These are phyloP conservation scores for Pheucticus melanocephalus DNA, from an alignment of 2,113 vertebrate genomes.

Conservation along the genomic window DNA sequence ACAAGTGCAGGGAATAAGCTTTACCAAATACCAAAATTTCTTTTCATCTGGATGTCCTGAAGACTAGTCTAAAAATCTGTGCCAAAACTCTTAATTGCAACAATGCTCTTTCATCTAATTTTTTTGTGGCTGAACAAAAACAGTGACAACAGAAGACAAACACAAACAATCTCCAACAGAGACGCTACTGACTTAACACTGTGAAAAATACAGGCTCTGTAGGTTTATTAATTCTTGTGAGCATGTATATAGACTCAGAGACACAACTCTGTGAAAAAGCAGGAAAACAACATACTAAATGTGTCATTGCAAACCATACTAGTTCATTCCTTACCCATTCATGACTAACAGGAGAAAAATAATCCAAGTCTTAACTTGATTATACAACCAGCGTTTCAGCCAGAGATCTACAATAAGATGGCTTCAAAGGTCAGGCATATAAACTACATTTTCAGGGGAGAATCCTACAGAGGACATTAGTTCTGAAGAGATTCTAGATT, in stretches of 20 bases:
- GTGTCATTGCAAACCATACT: not conserved
- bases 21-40: not conserved
- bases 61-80: not conserved
- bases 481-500: not conserved
- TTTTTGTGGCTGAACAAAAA: not conserved
- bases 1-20: not conserved
- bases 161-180: not conserved
- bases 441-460: not conserved
- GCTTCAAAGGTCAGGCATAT: not conserved
- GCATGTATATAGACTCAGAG: not conserved
- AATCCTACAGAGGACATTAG: not conserved
- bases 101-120: not conserved
- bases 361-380: not conserved
- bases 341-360: slow-evolving; percentile 3
- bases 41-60: not conserved
- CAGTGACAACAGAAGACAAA: not conserved
- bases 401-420: not conserved
- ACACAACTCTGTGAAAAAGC: not conserved
- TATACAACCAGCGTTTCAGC: not conserved
- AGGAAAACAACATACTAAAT: not conserved
- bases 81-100: not conserved
- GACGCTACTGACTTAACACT: not conserved
- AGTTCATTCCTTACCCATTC: slow-evolving; percentile 29
- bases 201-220: not conserved
- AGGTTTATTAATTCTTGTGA: not conserved